These are phyloP conservation scores for Planiliza haematocheilus DNA, from an alignment of 2,113 vertebrate genomes.

Conservation along the genomic window DNA sequence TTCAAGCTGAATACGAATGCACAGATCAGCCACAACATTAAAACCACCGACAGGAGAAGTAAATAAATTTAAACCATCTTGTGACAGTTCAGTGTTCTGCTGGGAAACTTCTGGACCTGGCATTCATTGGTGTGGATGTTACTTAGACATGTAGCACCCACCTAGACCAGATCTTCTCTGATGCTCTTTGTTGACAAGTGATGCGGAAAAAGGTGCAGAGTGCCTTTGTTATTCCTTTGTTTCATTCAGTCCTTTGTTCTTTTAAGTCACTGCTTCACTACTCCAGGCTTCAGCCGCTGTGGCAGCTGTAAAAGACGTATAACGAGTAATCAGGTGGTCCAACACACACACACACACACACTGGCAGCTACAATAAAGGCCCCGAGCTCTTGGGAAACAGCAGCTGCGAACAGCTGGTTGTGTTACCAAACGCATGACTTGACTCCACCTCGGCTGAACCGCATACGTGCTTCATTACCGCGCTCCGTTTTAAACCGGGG, in stretches of 20 bases:
- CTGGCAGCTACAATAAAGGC: constrained; percentile 11
- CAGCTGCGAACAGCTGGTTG: constrained; percentile 53
- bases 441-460: constrained; percentile 13
- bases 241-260: constrained; percentile 7
- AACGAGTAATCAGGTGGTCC: constrained; percentile 18
- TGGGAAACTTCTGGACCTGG: too few relatives aligned
- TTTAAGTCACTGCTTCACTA: background rate
- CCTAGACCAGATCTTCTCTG: too few relatives aligned
- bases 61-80: too few relatives aligned
- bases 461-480: constrained; percentile 21
- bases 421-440: constrained; percentile 29
- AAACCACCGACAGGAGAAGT: too few relatives aligned
- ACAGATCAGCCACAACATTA: too few relatives aligned
- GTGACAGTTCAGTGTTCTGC: too few relatives aligned
- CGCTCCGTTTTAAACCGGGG: constrained; percentile 5
- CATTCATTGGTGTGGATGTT: too few relatives aligned
- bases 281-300: constrained; percentile 1
- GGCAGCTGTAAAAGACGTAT: background rate
- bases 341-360: constrained; percentile 38
- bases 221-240: background rate
- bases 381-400: constrained; percentile 16
- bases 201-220: too few relatives aligned
- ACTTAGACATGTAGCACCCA: too few relatives aligned
- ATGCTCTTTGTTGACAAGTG: too few relatives aligned
- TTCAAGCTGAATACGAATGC: background rate